Conservation (phyloP, 2,888 invertebrate species). For the Alloplasta piceator region DNA sequence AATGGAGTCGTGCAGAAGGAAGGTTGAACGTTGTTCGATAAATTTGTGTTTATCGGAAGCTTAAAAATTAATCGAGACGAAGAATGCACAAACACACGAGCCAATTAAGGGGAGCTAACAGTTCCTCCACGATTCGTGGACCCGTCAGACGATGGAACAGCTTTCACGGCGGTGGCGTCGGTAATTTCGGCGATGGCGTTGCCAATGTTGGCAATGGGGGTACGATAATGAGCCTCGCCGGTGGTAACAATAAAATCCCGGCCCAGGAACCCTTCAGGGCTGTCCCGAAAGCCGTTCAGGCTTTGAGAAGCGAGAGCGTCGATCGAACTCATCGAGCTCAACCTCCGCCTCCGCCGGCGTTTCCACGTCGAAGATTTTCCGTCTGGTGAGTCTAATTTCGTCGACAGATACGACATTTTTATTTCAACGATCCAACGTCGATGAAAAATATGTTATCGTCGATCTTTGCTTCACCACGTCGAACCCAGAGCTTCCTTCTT, state of each 20-base stretch:
- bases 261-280: slow-evolving; percentile 78
- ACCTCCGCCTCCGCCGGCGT: slow-evolving; percentile 81
- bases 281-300: slow-evolving; percentile 80
- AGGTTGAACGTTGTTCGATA: slow-evolving; percentile 18
- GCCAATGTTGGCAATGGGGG: slow-evolving; percentile 69
- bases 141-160: slow-evolving; percentile 84
- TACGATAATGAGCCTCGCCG: slow-evolving; percentile 61
- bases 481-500: too few species aligned
- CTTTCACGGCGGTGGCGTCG: slow-evolving; percentile 81
- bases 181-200: slow-evolving; percentile 68
- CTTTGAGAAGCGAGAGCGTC: slow-evolving; percentile 81
- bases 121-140: slow-evolving; percentile 74
- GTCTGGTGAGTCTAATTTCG: slow-evolving; percentile 82
- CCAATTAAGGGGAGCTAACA: slow-evolving; percentile 76
- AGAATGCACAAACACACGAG: slow-evolving; percentile 82
- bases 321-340: slow-evolving; percentile 79
- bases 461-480: too few species aligned
- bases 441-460: neutral
- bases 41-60: slow-evolving; percentile 9
- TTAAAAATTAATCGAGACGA: slow-evolving; percentile 28
- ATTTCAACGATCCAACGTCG: neutral
- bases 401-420: neutral
- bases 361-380: slow-evolving; percentile 83
- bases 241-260: slow-evolving; percentile 68
- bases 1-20: slow-evolving; percentile 11